Evolutionary conservation across 2,888 invertebrate genomes (phyloP), one percentile per base, ranked within the genome.

Genomic region (Caenorhabditis drosophilae): DNA sequence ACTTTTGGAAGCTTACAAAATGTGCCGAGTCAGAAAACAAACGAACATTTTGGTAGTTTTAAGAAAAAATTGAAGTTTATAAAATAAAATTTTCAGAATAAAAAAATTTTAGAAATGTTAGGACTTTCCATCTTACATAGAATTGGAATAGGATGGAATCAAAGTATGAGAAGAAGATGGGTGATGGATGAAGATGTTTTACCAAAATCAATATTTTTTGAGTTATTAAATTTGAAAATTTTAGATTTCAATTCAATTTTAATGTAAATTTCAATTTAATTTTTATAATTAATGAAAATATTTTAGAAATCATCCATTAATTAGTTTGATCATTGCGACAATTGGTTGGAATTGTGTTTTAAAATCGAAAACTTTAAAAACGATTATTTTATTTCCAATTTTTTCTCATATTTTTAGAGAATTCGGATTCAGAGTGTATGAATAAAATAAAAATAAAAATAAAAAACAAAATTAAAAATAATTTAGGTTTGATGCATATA

Each of bases 111-210:
- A 31, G 12, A 31, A 9, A 31, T 31, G 6, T 31, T 31, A 31
- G 12, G 7, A 12, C 6, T 31, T 31, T 6, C 31, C 6, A 31
- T 31, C 12, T 6, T 12, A 31, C 77, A 78, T 47, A 48, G 79
- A 46, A 25, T 74, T 15, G 62, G 58, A 12, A 52, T 60, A 0
- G 61, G 67, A 22, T 69, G 63, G 46, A 60, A 41, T 15, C 61
- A 69, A 44, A 56, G 56, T 15, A 50, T 50, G 11, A 45, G 78
- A 22, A 52, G 79, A 25, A 61, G 79, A 44, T 79, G 79, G 79
- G 51, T 52, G 4, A 68, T 78, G 60, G 68, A 70, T 42, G 57
- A 51, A 16, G 59, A 41, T 54, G 27, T 49, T 16, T 34, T 66
- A 4, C 59, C 60, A n/a, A 26, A 25, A 3, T 26, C 50, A 7